Evolutionary conservation across 2,797 vertebrate genomes (phyloP).

Genomic region (Atherinosoma microstoma): DNA sequence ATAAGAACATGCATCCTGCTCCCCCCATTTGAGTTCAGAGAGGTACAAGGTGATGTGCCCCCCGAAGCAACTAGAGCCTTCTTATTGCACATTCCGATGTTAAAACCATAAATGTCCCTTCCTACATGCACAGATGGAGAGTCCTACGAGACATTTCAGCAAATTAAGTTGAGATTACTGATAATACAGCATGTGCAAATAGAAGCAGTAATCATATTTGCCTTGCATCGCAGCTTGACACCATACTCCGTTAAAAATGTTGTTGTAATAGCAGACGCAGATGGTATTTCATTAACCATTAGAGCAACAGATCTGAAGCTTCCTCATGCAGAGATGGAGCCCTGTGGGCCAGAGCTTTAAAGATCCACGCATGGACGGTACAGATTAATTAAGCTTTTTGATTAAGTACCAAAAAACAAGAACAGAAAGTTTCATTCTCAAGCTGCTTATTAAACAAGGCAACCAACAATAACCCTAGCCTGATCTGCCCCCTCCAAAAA

Average conservation of each 20-base stretch:
- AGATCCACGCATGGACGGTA: slow-evolving; percentile 14
- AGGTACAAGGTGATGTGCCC: slow-evolving; percentile 63
- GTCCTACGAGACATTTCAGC: slow-evolving; percentile 38
- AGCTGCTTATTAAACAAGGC: background rate
- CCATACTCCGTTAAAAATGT: slow-evolving; percentile 24
- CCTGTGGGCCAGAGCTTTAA: slow-evolving; percentile 8
- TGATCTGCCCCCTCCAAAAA: too few relatives aligned
- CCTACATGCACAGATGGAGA: slow-evolving; percentile 26
- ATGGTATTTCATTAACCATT: slow-evolving; percentile 45
- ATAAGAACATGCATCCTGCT: slow-evolving; percentile 78
- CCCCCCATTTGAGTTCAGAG: slow-evolving; percentile 58
- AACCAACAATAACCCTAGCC: background rate
- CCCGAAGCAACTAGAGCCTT: slow-evolving; percentile 47
- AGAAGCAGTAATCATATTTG: slow-evolving; percentile 37
- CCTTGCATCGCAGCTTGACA: slow-evolving; percentile 37
- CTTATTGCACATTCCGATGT: slow-evolving; percentile 60
- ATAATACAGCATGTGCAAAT: slow-evolving; percentile 25
- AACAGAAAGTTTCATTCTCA: slow-evolving; percentile 13
- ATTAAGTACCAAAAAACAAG: slow-evolving; percentile 17
- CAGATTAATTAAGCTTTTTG: slow-evolving; percentile 39
- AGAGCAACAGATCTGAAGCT: slow-evolving; percentile 16
- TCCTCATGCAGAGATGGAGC: background rate
- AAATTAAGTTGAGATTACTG: slow-evolving; percentile 23
- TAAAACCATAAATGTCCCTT: slow-evolving; percentile 42
- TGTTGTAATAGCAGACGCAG: slow-evolving; percentile 17